Conservation (phyloP, 2,113 vertebrate species). For the Vanacampus margaritifer region DNA sequence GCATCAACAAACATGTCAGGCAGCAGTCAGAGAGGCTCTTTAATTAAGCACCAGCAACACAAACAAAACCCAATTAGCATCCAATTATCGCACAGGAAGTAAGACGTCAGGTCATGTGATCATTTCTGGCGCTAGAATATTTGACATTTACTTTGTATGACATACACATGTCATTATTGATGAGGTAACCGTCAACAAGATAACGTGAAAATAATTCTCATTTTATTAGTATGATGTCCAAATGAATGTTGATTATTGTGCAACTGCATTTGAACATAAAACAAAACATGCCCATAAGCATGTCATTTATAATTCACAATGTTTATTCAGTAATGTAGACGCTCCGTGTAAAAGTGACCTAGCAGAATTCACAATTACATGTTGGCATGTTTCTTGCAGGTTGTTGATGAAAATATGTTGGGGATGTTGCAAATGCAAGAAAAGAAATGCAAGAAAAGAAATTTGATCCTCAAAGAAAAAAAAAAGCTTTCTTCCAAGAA, state of each 20-base stretch:
- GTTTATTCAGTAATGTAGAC: not conserved
- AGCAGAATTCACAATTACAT: slow-evolving; percentile 9
- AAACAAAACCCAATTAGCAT: slow-evolving; percentile 53
- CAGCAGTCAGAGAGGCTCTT: slow-evolving; percentile 36
- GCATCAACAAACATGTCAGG: slow-evolving; percentile 43
- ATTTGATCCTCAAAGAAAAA: not conserved
- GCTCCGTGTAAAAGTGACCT: not conserved
- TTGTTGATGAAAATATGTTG: not conserved
- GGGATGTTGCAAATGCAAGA: not conserved
- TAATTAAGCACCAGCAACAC: slow-evolving; percentile 40
- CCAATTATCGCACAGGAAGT: slow-evolving; percentile 35
- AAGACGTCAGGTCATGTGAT: slow-evolving; percentile 38
- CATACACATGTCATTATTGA: not conserved
- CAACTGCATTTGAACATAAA: not conserved
- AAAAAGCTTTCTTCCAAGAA: not conserved
- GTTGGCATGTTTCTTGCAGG: not conserved
- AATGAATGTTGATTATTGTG: not conserved
- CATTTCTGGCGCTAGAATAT: slow-evolving; percentile 8
- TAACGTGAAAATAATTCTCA: not conserved
- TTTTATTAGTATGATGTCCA: not conserved
- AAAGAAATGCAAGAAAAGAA: not conserved
- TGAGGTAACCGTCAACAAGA: not conserved
- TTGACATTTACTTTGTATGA: not conserved
- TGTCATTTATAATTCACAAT: slow-evolving; percentile 1
- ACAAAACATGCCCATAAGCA: not conserved